Evolutionary conservation across 2,797 vertebrate species (phyloP).

Genomic region (Trichosurus vulpecula): DNA sequence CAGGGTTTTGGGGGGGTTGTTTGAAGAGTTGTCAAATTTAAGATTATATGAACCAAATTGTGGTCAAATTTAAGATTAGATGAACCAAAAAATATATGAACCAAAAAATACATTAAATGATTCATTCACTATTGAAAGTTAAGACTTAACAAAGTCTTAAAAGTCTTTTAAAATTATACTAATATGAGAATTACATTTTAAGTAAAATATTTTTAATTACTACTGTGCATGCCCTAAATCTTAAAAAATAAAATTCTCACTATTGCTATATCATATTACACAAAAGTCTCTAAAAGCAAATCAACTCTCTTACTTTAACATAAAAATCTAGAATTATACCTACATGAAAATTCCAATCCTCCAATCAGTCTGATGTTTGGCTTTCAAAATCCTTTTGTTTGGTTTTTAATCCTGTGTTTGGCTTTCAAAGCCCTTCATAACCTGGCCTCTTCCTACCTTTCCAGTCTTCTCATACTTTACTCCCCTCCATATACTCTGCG

Average conservation of each 20-base stretch:
- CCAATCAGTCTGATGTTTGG: background rate
- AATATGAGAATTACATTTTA: constrained; percentile 23
- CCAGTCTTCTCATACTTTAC: background rate
- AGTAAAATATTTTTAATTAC: background rate
- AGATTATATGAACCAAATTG: no score
- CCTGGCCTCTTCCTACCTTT: background rate
- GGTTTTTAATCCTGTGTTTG: background rate
- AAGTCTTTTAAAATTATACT: constrained; percentile 33
- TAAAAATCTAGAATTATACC: background rate
- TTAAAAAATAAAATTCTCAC: constrained; percentile 23
- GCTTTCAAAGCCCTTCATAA: background rate
- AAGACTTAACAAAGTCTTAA: constrained; percentile 24
- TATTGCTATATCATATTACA: background rate
- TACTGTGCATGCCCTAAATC: constrained; percentile 37
- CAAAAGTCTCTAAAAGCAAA: background rate
- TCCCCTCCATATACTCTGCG: background rate
- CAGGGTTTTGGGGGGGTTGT: background rate
- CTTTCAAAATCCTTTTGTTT: background rate
- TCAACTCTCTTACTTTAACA: background rate
- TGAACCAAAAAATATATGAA: background rate
- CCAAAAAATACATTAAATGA: background rate
- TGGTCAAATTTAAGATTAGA: constrained; percentile 27
- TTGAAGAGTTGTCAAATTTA: constrained; percentile 24
- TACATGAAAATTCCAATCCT: background rate
- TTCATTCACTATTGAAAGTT: constrained; percentile 28